These are phyloP conservation scores for Brachystomella parvula DNA, from an alignment of 1,140 invertebrate genomes.

Conservation along the genomic window DNA sequence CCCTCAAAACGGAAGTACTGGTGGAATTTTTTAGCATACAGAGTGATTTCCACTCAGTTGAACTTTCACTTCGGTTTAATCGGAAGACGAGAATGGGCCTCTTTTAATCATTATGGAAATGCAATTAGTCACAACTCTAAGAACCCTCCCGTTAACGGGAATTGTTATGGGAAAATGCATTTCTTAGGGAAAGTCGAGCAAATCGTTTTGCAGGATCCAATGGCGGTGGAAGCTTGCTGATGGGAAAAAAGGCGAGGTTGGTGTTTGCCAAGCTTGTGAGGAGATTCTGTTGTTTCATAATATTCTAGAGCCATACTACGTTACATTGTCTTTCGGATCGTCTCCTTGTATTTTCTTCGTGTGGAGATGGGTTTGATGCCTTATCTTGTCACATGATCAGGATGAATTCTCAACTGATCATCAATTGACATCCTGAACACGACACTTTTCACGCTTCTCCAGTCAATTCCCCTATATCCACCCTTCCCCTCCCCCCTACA, in stretches of 20 bases:
- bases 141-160: neutral
- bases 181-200: neutral
- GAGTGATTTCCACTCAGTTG: neutral
- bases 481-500: neutral
- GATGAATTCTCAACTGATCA: slow-evolving; percentile 20
- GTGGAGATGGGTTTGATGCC: too few relatives aligned
- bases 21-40: slow-evolving; percentile 2
- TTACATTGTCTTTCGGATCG: too few relatives aligned
- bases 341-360: too few relatives aligned
- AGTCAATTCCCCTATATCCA: neutral
- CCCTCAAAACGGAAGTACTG: slow-evolving; percentile 1
- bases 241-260: too few relatives aligned
- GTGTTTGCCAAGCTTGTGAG: too few relatives aligned
- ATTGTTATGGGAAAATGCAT: neutral
- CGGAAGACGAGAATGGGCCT: too few relatives aligned
- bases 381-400: slow-evolving; percentile 7
- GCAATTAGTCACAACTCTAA: neutral
- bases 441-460: slow-evolving; percentile 10
- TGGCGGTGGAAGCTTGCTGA: too few relatives aligned
- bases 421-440: slow-evolving; percentile 26
- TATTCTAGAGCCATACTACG: too few relatives aligned
- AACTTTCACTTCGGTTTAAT: neutral
- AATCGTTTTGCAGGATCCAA: neutral
- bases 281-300: too few relatives aligned
- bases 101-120: slow-evolving; percentile 1